These are phyloP conservation scores for Tribolium madens DNA, from an alignment of 1,140 invertebrate species.

Conservation along the genomic window DNA sequence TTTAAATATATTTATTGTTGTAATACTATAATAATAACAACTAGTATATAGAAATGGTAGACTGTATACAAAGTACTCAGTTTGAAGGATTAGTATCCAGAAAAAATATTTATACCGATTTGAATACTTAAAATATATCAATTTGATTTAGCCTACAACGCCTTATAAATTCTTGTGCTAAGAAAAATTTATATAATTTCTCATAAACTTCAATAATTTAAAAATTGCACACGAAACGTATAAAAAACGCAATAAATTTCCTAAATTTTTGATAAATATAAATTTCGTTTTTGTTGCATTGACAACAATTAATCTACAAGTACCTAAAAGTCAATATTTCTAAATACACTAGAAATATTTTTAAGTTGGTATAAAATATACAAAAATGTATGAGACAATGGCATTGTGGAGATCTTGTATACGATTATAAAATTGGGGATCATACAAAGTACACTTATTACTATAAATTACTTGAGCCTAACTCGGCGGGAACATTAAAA, in stretches of 20 bases:
- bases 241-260: slow-evolving; percentile 22
- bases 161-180: slow-evolving; percentile 42
- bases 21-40: slow-evolving; percentile 47
- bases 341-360: slow-evolving; percentile 38
- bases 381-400: slow-evolving; percentile 58
- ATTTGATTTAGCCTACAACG: slow-evolving; percentile 41
- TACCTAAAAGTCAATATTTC: slow-evolving; percentile 24
- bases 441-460: slow-evolving; percentile 51
- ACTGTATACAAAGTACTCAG: slow-evolving; percentile 47
- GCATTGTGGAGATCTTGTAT: slow-evolving; percentile 61
- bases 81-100: slow-evolving; percentile 37
- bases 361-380: slow-evolving; percentile 59
- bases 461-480: slow-evolving; percentile 3
- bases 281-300: slow-evolving; percentile 18
- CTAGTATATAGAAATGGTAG: slow-evolving; percentile 48
- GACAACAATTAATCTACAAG: slow-evolving; percentile 40
- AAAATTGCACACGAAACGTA: slow-evolving; percentile 38
- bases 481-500: slow-evolving; percentile 6
- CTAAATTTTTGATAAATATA: slow-evolving; percentile 31
- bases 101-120: slow-evolving; percentile 41
- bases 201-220: slow-evolving; percentile 35
- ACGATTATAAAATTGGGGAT: slow-evolving; percentile 47
- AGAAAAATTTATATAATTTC: slow-evolving; percentile 43
- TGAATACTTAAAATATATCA: slow-evolving; percentile 39
- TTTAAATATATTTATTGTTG: slow-evolving; percentile 43